A percentile compares a stretch with the other conserved stretches of the same genome.
These are phyloP conservation scores for Delia radicum DNA, from an alignment of 1,140 invertebrate genomes.

Conservation along the genomic window DNA sequence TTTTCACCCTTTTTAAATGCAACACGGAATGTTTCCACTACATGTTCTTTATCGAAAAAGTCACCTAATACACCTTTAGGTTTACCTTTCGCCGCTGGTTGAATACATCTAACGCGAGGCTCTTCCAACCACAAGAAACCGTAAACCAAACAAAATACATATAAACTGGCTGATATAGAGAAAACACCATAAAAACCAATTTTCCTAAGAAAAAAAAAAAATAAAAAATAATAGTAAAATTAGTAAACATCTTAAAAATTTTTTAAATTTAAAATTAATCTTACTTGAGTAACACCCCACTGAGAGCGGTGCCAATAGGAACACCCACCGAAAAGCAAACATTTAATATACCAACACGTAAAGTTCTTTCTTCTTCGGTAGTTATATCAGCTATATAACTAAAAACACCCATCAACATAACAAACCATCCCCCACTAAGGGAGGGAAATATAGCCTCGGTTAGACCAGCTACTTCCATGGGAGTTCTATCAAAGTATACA, in stretches of 20 bases:
- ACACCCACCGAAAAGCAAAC: constrained; percentile 78
- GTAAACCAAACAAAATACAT: constrained; percentile 73
- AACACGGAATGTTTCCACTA: constrained; percentile 72
- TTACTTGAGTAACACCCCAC: constrained; percentile 65
- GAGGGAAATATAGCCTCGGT: constrained; percentile 77
- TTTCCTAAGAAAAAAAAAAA: constrained; percentile 58
- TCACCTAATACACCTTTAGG: constrained; percentile 57
- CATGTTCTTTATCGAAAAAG: constrained; percentile 73
- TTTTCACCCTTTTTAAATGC: constrained; percentile 74
- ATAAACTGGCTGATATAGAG: constrained; percentile 69
- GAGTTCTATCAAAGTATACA: constrained; percentile 75
- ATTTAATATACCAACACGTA: constrained; percentile 81
- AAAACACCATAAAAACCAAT: constrained; percentile 81
- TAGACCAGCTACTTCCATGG: constrained; percentile 74
- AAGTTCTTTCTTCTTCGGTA: constrained; percentile 74
- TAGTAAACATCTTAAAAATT: background rate
- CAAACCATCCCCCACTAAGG: constrained; percentile 77
- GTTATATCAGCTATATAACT: constrained; percentile 88
- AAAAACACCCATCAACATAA: constrained; percentile 86
- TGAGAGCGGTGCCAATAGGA: constrained; percentile 75
- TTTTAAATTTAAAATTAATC: constrained; percentile 20
- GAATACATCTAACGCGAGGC: constrained; percentile 38
- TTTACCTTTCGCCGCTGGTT: constrained; percentile 37
- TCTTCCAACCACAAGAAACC: constrained; percentile 57
- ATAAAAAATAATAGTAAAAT: background rate